Evolutionary conservation across 37 sponge, comb jelly and placozoan species (phyloP).

Genomic region (Cladorhizidae sp.): DNA sequence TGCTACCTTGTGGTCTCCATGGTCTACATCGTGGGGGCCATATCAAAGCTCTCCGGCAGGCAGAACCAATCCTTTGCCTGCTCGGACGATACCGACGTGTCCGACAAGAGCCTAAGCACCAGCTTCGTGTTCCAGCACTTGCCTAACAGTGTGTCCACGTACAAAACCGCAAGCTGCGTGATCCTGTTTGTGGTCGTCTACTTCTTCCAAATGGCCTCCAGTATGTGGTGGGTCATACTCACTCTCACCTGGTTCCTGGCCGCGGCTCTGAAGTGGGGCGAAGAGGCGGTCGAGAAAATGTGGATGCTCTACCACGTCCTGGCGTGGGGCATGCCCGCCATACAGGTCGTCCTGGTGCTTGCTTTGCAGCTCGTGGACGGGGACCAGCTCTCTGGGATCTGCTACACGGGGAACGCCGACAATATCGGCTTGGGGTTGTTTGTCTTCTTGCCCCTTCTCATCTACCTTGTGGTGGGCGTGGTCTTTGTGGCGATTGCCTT

Average conservation of each 20-base stretch:
- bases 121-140: conserved; percentile 67
- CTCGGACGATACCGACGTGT: background rate
- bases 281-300: conserved; percentile 83
- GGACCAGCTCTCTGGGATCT: conserved; percentile 82
- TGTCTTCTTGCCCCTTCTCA: conserved; percentile 69
- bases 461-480: conserved; percentile 69
- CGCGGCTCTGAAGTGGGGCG: conserved; percentile 92
- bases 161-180: conserved; percentile 71
- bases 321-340: conserved; percentile 80
- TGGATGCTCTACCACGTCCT: conserved; percentile 84
- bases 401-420: conserved; percentile 70
- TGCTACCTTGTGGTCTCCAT: conserved; percentile 84
- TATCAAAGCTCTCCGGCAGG: conserved; percentile 57
- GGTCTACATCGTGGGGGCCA: conserved; percentile 75
- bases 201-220: conserved; percentile 80
- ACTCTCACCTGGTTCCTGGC: conserved; percentile 96
- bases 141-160: conserved; percentile 40
- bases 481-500: conserved; percentile 73
- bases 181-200: conserved; percentile 77
- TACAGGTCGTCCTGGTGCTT: conserved; percentile 70
- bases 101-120: background rate
- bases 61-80: conserved; percentile 53
- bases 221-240: conserved; percentile 87
- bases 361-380: conserved; percentile 77
- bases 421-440: conserved; percentile 64